phyloP scores from a whole-genome alignment of 2,797 vertebrate genomes.

The Takifugu rubripes region DNA sequence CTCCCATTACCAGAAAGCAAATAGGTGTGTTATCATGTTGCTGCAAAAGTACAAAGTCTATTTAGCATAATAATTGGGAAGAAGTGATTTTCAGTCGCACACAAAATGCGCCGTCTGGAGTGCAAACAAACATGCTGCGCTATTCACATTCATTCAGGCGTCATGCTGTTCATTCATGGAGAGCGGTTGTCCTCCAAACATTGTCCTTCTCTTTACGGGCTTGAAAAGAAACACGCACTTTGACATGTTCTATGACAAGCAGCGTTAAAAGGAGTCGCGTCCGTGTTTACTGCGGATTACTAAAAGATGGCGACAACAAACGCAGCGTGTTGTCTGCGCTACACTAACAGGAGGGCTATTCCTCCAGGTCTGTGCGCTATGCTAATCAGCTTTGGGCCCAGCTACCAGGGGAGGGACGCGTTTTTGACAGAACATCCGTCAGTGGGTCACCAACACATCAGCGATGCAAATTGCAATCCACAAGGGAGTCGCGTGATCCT shows the following conservation, averaged over 20 bases:
- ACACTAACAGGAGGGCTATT: slow-evolving; percentile 41
- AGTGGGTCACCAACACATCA: slow-evolving; percentile 29
- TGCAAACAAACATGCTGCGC: slow-evolving; percentile 23
- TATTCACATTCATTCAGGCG: slow-evolving; percentile 48
- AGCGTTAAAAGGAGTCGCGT: slow-evolving; percentile 57
- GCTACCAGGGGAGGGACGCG: slow-evolving; percentile 21
- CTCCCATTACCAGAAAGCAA: slow-evolving; percentile 37
- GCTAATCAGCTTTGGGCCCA: slow-evolving; percentile 39
- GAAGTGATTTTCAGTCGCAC: slow-evolving; percentile 36
- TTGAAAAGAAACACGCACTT: slow-evolving; percentile 31
- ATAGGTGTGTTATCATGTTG: slow-evolving; percentile 23
- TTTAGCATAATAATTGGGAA: slow-evolving; percentile 38
- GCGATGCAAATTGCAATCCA: slow-evolving; percentile 59
- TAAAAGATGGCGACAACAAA: slow-evolving; percentile 69
- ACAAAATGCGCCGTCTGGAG: slow-evolving; percentile 42
- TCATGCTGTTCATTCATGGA: slow-evolving; percentile 52
- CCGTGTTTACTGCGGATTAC: slow-evolving; percentile 64
- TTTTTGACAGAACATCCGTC: slow-evolving; percentile 47
- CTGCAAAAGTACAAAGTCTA: slow-evolving; percentile 41
- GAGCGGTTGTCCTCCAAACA: slow-evolving; percentile 57
- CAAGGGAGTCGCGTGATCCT: slow-evolving; percentile 48
- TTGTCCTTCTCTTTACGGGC: slow-evolving; percentile 47
- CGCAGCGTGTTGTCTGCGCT: slow-evolving; percentile 63
- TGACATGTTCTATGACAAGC: slow-evolving; percentile 58
- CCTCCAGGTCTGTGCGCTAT: slow-evolving; percentile 49